Evolutionary conservation across 1,140 invertebrate species (phyloP).

Genomic region (Asbolus verrucosus): DNA sequence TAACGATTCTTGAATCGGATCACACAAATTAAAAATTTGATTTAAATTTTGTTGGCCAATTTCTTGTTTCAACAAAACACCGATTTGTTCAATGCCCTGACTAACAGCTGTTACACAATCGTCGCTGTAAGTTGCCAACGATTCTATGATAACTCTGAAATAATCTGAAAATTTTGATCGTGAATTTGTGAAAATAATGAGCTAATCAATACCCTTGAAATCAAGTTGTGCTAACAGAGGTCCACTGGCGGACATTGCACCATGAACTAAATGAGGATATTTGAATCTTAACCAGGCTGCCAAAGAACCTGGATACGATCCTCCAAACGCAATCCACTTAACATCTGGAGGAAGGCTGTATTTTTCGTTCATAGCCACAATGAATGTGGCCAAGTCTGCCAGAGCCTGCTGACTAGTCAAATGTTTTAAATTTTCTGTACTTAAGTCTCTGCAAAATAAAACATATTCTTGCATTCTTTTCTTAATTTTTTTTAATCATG

Average conservation of each 20-base stretch:
- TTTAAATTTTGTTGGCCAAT: constrained; percentile 74
- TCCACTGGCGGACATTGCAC: constrained; percentile 87
- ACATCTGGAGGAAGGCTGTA: constrained; percentile 72
- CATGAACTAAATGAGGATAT: constrained; percentile 90
- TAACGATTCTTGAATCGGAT: constrained; percentile 76
- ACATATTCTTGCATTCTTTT: neutral
- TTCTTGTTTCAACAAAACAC: constrained; percentile 71
- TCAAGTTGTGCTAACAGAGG: constrained; percentile 86
- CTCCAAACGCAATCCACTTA: constrained; percentile 95
- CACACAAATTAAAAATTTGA: constrained; percentile 81
- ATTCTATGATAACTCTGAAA: constrained; percentile 28
- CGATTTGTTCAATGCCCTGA: constrained; percentile 74
- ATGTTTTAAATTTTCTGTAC: constrained; percentile 81
- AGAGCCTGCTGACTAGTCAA: constrained; percentile 90
- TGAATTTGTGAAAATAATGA: neutral
- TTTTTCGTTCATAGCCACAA: constrained; percentile 74
- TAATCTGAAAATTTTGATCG: constrained; percentile 24
- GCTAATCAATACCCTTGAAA: constrained; percentile 75
- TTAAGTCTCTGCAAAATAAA: constrained; percentile 75
- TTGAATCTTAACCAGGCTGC: constrained; percentile 91
- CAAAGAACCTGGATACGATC: constrained; percentile 91
- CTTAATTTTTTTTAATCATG: neutral
- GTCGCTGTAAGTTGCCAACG: constrained; percentile 67
- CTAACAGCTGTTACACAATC: constrained; percentile 75
- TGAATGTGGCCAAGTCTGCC: constrained; percentile 89